Evolutionary conservation across 2,113 vertebrate genomes (phyloP).

Genomic region (Petromus typicus): DNA sequence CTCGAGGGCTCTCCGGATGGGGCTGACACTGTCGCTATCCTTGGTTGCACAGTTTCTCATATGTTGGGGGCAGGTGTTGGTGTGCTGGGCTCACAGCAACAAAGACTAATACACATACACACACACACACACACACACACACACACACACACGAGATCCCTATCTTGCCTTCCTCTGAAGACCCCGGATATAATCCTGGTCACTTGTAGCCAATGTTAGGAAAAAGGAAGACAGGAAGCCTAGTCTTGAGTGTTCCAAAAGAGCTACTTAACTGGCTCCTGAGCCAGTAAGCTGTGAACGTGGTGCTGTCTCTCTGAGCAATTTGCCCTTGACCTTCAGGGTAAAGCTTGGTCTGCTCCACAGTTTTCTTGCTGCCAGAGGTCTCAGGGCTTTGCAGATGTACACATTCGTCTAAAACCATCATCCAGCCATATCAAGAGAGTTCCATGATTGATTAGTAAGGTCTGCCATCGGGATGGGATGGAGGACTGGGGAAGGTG

Average conservation of each 20-base stretch:
- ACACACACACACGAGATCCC: background rate
- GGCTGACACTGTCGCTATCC: background rate
- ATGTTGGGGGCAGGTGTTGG: background rate
- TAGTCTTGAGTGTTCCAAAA: background rate
- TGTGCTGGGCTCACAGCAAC: background rate
- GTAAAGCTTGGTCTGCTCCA: background rate
- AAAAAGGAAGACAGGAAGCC: background rate
- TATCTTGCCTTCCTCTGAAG: background rate
- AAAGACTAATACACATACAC: background rate
- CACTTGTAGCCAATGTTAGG: background rate
- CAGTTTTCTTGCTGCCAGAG: background rate
- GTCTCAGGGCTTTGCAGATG: background rate
- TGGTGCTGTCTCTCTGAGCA: conserved; percentile 4
- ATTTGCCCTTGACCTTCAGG: conserved; percentile 22
- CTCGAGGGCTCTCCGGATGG: background rate
- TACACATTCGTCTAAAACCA: background rate
- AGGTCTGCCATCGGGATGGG: background rate
- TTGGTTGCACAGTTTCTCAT: background rate
- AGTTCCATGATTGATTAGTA: background rate
- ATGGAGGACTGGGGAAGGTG: accelerated
- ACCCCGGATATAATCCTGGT: background rate
- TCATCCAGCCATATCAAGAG: background rate
- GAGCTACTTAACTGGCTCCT: background rate
- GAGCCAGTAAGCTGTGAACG: background rate
- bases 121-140: background rate